Conservation (phyloP, 35 echinoderm and acorn worm genomes). For the Apostichopus californicus region DNA sequence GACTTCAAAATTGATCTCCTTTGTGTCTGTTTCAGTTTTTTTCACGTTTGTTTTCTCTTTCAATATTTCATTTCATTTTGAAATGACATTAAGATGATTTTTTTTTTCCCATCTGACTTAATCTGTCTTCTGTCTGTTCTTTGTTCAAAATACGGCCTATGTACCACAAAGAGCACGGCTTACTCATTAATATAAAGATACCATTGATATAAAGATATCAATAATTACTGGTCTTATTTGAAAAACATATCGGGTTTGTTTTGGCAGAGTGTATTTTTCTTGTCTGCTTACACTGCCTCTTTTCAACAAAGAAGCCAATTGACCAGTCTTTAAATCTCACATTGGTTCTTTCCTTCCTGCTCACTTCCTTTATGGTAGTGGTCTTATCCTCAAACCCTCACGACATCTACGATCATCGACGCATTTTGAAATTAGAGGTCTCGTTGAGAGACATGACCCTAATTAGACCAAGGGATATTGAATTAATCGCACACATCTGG, state of each 20-base stretch:
- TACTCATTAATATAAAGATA: too few species aligned
- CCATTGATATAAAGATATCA: too few species aligned
- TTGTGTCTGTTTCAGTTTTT: not conserved
- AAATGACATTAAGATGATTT: too few species aligned
- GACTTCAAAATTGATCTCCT: not conserved
- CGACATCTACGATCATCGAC: too few species aligned
- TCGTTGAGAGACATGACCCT: not conserved
- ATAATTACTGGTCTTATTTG: not conserved
- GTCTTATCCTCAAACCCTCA: too few species aligned
- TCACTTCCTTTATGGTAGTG: not conserved
- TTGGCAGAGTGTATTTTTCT: not conserved
- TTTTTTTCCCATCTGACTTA: too few species aligned
- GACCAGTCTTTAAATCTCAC: not conserved
- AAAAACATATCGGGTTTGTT: not conserved
- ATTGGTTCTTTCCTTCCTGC: slow-evolving; percentile 17
- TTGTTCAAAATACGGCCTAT: too few species aligned
- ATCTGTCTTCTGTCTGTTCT: too few species aligned
- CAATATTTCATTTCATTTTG: not conserved
- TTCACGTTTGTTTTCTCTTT: not conserved
- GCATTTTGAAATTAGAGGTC: not conserved
- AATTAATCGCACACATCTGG: not conserved
- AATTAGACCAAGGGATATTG: slow-evolving; percentile 35
- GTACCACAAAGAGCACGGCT: too few species aligned
- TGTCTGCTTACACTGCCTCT: not conserved
- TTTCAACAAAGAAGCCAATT: slow-evolving; percentile 5